phyloP scores from a whole-genome alignment of 30 jellyfish, hydroid and myxozoan species.

The Haliclystus octoradiatus region DNA sequence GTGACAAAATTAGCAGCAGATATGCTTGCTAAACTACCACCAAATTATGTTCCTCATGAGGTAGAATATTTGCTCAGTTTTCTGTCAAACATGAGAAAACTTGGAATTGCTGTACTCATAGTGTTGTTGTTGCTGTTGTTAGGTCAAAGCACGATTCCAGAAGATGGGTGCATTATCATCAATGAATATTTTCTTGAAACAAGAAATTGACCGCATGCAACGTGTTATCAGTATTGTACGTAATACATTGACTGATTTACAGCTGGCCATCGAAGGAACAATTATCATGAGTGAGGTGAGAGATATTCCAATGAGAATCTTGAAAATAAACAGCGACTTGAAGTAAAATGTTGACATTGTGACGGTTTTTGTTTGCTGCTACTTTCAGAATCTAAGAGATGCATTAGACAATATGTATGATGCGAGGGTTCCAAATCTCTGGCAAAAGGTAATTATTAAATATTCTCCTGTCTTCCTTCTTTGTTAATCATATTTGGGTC shows the following conservation, averaged over 20 bases:
- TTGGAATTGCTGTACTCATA: neutral
- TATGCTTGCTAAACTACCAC: slow-evolving; percentile 77
- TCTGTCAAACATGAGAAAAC: too few species aligned
- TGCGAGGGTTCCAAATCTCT: slow-evolving; percentile 84
- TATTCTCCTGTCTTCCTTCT: neutral
- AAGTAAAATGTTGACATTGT: too few species aligned
- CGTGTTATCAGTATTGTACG: slow-evolving; percentile 88
- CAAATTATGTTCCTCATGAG: slow-evolving; percentile 80
- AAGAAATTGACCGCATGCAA: slow-evolving; percentile 95
- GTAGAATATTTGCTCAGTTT: slow-evolving; percentile 23
- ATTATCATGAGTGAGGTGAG: slow-evolving; percentile 90
- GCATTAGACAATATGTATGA: slow-evolving; percentile 88
- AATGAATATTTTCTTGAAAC: slow-evolving; percentile 78
- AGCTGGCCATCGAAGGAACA: slow-evolving; percentile 93
- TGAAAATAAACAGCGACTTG: too few species aligned
- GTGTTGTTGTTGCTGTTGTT: neutral
- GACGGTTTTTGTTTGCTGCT: too few species aligned
- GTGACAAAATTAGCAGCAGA: slow-evolving; percentile 82
- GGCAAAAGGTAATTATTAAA: slow-evolving; percentile 91
- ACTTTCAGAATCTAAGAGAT: slow-evolving; percentile 70
- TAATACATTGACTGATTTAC: slow-evolving; percentile 72
- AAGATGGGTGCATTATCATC: slow-evolving; percentile 93
- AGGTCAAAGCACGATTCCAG: slow-evolving; percentile 78
- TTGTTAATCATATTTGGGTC: slow-evolving; percentile 4
- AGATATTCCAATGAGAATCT: too few species aligned